Conservation (phyloP, 2,113 vertebrate species). For the Scartelaos histophorus region DNA sequence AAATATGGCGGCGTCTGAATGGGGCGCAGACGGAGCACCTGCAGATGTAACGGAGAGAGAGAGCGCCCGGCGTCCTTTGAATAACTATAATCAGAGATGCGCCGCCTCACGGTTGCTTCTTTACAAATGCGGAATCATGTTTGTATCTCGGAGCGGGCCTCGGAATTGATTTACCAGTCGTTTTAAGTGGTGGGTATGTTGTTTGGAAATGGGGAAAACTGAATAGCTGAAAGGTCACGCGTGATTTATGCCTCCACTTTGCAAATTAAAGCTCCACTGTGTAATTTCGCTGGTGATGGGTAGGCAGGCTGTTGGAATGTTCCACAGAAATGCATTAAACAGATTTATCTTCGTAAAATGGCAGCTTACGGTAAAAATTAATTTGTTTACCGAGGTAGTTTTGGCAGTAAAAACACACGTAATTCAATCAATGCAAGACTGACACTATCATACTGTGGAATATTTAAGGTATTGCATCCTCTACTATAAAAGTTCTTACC, state of each 20-base stretch:
- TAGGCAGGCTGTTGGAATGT: too few relatives aligned
- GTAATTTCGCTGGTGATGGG: too few relatives aligned
- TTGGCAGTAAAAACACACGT: too few relatives aligned
- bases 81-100: slow-evolving; percentile 37
- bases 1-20: slow-evolving; percentile 37
- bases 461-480: too few relatives aligned
- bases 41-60: slow-evolving; percentile 28
- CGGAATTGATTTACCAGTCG: slow-evolving; percentile 8
- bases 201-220: neutral
- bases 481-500: too few relatives aligned
- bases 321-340: too few relatives aligned
- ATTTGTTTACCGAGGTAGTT: too few relatives aligned
- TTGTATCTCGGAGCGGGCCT: slow-evolving; percentile 11
- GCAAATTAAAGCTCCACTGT: too few relatives aligned
- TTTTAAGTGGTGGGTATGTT: neutral
- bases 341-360: too few relatives aligned
- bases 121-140: slow-evolving; percentile 16
- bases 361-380: too few relatives aligned
- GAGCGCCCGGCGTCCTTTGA: slow-evolving; percentile 24
- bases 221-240: neutral
- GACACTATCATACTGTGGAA: too few relatives aligned
- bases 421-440: too few relatives aligned
- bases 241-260: neutral
- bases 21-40: slow-evolving; percentile 28
- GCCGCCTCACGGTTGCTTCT: slow-evolving; percentile 10